These are phyloP conservation scores for Tyto alba DNA, from an alignment of 2,113 vertebrate genomes.

Conservation along the genomic window DNA sequence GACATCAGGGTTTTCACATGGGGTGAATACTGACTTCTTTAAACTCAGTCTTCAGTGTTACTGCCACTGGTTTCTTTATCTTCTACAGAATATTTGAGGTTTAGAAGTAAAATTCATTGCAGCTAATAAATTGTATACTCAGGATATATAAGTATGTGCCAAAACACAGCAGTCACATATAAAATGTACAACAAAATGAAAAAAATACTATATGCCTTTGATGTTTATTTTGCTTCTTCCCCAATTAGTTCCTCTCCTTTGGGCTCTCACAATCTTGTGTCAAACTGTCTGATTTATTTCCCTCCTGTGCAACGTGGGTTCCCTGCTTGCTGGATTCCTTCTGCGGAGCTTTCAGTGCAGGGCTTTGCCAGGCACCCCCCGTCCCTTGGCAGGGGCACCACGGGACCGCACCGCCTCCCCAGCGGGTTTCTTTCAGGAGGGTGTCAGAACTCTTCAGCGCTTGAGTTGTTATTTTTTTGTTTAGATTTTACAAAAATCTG, in stretches of 20 bases:
- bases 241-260: not conserved
- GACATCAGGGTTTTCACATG: not conserved
- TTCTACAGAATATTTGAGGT: not conserved
- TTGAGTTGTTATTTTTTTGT: not conserved
- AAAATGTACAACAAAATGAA: not conserved
- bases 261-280: not conserved
- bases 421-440: not conserved
- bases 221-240: not conserved
- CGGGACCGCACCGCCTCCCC: not conserved
- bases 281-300: not conserved
- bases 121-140: not conserved
- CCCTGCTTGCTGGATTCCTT: not conserved
- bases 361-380: not conserved
- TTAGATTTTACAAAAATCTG: not conserved
- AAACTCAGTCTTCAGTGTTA: not conserved
- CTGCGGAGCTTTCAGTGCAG: not conserved
- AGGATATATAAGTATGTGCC: not conserved
- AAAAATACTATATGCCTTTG: not conserved
- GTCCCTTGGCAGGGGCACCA: rapidly evolving
- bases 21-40: not conserved
- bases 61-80: not conserved
- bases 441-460: not conserved
- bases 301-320: not conserved
- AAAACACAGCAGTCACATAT: not conserved
- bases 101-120: not conserved